These are phyloP conservation scores for Caradrina clavipalpis DNA, from an alignment of 2,888 invertebrate genomes.

Conservation along the genomic window DNA sequence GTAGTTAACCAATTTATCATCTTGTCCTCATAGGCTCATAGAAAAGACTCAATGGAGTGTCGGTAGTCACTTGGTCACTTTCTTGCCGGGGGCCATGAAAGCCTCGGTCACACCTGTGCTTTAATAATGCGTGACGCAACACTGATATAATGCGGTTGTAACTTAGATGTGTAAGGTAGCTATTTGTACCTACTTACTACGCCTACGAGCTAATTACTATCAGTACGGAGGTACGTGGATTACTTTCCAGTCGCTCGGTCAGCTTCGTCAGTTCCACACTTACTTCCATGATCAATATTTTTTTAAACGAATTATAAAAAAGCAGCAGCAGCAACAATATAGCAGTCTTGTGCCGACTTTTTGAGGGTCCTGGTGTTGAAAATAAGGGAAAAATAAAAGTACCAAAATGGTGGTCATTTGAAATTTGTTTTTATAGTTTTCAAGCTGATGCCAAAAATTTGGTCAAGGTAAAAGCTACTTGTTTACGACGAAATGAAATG, in stretches of 20 bases:
- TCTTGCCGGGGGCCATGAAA: conserved; percentile 54
- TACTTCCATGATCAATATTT: too few relatives aligned
- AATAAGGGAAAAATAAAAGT: too few relatives aligned
- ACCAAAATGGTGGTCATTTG: too few relatives aligned
- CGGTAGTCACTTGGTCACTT: conserved; percentile 20
- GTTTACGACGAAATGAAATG: too few relatives aligned
- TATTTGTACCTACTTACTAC: conserved; percentile 9
- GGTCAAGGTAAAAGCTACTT: too few relatives aligned
- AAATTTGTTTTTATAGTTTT: too few relatives aligned
- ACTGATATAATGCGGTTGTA: conserved; percentile 8
- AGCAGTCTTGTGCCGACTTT: too few relatives aligned
- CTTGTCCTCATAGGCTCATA: conserved; percentile 1
- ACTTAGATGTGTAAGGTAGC: neutral
- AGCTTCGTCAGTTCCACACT: too few relatives aligned
- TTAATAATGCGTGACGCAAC: conserved; percentile 36
- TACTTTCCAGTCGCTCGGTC: neutral
- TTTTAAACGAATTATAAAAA: too few relatives aligned
- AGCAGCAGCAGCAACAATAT: too few relatives aligned
- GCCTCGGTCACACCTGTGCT: conserved; percentile 47
- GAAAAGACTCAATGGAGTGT: conserved; percentile 21
- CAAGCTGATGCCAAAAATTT: too few relatives aligned
- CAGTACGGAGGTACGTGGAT: neutral
- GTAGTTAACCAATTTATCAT: neutral
- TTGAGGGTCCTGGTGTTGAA: too few relatives aligned
- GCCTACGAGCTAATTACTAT: conserved; percentile 7